Percentiles rank a stretch among this genome's conserved stretches.
Conservation (phyloP, 1,140 invertebrate genomes). For the Vanessa atalanta region DNA sequence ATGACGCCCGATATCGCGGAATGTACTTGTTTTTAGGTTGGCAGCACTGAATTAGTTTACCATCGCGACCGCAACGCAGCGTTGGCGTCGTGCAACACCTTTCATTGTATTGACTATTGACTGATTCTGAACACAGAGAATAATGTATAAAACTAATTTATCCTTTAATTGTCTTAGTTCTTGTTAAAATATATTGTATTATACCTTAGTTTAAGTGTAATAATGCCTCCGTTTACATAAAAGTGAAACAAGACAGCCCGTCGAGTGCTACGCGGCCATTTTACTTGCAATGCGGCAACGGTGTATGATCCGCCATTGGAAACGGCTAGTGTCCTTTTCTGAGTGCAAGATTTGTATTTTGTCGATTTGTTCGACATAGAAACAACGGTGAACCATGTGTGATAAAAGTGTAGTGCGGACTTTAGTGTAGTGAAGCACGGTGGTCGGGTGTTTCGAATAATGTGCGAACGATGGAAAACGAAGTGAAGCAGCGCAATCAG, state of each 20-base stretch:
- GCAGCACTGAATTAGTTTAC: conserved; percentile 76
- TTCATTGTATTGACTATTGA: conserved; percentile 85
- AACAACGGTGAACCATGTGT: conserved; percentile 77
- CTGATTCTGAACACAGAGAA: conserved; percentile 80
- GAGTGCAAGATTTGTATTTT: conserved; percentile 81
- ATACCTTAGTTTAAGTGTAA: conserved; percentile 79
- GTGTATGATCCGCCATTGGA: conserved; percentile 86
- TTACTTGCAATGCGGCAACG: conserved; percentile 86
- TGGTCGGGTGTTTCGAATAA: conserved; percentile 82
- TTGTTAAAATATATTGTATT: conserved; percentile 77
- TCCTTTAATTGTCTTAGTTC: conserved; percentile 80
- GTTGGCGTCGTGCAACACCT: conserved; percentile 81
- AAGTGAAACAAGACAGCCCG: conserved; percentile 77
- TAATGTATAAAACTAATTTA: conserved; percentile 83
- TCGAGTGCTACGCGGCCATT: conserved; percentile 84
- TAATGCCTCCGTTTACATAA: conserved; percentile 78
- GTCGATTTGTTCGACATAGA: conserved; percentile 74
- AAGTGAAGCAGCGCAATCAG: conserved; percentile 90
- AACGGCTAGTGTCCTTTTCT: conserved; percentile 83
- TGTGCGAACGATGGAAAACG: conserved; percentile 87
- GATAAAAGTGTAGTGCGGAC: conserved; percentile 80
- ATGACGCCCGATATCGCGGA: conserved; percentile 76
- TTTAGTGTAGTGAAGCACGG: conserved; percentile 80
- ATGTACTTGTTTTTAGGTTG: conserved; percentile 69
- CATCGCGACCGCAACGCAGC: conserved; percentile 79